Percentiles rank a stretch among this genome's conserved stretches.
These are phyloP conservation scores for Gastrophysa polygoni DNA, from an alignment of 2,888 invertebrate genomes.

Conservation along the genomic window DNA sequence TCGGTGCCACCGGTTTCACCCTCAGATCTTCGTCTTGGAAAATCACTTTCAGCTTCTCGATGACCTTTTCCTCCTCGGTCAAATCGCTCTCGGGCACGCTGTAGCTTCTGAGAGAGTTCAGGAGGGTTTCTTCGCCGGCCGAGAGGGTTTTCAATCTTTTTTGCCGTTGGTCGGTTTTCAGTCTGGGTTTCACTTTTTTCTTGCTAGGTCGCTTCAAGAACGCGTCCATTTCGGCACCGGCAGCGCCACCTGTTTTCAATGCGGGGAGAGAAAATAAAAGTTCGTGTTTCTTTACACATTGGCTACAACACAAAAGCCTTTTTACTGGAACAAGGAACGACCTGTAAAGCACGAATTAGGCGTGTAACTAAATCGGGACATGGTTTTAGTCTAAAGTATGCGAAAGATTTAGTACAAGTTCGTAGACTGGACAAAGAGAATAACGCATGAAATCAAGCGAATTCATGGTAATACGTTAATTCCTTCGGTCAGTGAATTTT, in stretches of 20 bases:
- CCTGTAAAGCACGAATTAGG: slow-evolving; percentile 4
- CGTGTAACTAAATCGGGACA: slow-evolving; percentile 1
- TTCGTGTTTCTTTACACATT: slow-evolving; percentile 11
- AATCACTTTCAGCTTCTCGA: slow-evolving; percentile 49
- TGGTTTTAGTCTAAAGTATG: background rate
- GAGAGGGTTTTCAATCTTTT: slow-evolving; percentile 42
- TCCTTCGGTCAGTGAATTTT: no score
- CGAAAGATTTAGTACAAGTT: background rate
- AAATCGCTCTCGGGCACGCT: slow-evolving; percentile 52
- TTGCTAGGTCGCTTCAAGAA: slow-evolving; percentile 22
- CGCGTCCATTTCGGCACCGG: slow-evolving; percentile 24
- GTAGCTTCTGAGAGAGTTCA: slow-evolving; percentile 46
- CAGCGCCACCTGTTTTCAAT: slow-evolving; percentile 25
- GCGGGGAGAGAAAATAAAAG: slow-evolving; percentile 18
- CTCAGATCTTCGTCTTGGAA: slow-evolving; percentile 46
- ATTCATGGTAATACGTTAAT: no score
- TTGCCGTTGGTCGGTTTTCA: slow-evolving; percentile 24
- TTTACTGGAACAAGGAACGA: slow-evolving; percentile 17
- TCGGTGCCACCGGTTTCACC: slow-evolving; percentile 48
- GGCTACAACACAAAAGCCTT: slow-evolving; percentile 32
- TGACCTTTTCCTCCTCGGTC: slow-evolving; percentile 48
- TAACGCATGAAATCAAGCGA: no score
- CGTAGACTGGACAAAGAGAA: no score
- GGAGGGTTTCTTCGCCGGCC: slow-evolving; percentile 47
- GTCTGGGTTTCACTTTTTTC: slow-evolving; percentile 20